These are phyloP conservation scores for Alauda arvensis DNA, from an alignment of 2,797 vertebrate genomes.

Conservation along the genomic window DNA sequence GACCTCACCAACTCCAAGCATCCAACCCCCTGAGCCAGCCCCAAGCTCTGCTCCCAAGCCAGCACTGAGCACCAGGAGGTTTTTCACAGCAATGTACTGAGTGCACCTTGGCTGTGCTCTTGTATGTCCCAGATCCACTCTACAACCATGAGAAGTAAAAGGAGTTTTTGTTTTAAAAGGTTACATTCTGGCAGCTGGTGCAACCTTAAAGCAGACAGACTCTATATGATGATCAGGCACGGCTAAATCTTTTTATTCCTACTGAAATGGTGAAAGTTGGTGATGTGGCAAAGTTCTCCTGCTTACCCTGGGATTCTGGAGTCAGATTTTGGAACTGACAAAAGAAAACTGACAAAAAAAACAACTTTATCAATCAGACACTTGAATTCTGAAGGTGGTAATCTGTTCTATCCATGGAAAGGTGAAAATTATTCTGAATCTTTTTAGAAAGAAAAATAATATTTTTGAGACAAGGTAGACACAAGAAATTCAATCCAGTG, in stretches of 20 bases:
- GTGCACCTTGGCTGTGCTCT: not conserved
- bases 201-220: not conserved
- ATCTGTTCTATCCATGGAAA: not conserved
- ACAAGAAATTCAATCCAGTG: not conserved
- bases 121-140: not conserved
- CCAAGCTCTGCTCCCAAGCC: not conserved
- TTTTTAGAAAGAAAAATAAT: not conserved
- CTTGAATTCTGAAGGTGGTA: not conserved
- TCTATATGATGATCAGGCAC: accelerated
- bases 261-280: accelerated
- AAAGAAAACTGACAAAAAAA: not conserved
- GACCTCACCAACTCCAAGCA: not conserved
- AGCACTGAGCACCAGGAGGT: accelerated
- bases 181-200: not conserved
- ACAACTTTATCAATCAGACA: not conserved
- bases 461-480: not conserved
- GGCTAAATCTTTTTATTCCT: not conserved
- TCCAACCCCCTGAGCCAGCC: not conserved
- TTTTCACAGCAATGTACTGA: accelerated
- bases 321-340: not conserved
- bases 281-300: not conserved
- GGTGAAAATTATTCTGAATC: not conserved
- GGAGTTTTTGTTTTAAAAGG: not conserved
- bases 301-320: not conserved
- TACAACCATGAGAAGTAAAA: not conserved